phyloP scores from a whole-genome alignment of 2,113 vertebrate species.

The Eulemur macaco region DNA sequence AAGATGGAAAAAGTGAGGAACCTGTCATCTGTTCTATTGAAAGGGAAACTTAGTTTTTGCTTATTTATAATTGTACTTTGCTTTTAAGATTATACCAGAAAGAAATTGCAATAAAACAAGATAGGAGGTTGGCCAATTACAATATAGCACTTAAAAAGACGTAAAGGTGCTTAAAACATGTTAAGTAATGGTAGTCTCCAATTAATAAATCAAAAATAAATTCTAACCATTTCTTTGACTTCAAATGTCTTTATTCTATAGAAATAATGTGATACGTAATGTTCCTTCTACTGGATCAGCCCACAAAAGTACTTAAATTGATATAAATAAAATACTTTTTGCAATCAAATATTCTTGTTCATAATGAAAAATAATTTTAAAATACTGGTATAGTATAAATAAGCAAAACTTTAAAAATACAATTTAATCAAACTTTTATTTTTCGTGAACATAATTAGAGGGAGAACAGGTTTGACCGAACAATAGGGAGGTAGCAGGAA shows the following conservation, averaged over 20 bases:
- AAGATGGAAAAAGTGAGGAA: not conserved
- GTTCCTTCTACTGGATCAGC: not conserved
- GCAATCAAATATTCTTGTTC: not conserved
- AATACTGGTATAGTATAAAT: not conserved
- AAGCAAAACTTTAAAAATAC: not conserved
- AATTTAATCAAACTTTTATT: not conserved
- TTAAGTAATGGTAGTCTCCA: not conserved
- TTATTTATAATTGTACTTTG: conserved; percentile 1
- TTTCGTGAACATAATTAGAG: not conserved
- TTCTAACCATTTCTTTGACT: not conserved
- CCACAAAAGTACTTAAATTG: not conserved
- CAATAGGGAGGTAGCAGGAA: not conserved
- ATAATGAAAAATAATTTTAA: conserved; percentile 26
- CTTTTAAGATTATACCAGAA: conserved; percentile 4
- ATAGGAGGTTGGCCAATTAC: not conserved
- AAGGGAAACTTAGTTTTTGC: conserved; percentile 2
- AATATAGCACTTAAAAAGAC: not conserved
- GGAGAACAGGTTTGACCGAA: not conserved
- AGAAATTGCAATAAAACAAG: not conserved
- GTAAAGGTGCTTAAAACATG: not conserved
- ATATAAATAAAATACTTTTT: not conserved
- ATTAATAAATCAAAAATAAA: conserved; percentile 15
- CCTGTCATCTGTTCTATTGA: not conserved
- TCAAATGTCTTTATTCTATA: not conserved
- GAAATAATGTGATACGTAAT: not conserved